phyloP scores from a whole-genome alignment of 37 sponge, comb jelly and placozoan genomes.

The Amphimedon queenslandica region DNA sequence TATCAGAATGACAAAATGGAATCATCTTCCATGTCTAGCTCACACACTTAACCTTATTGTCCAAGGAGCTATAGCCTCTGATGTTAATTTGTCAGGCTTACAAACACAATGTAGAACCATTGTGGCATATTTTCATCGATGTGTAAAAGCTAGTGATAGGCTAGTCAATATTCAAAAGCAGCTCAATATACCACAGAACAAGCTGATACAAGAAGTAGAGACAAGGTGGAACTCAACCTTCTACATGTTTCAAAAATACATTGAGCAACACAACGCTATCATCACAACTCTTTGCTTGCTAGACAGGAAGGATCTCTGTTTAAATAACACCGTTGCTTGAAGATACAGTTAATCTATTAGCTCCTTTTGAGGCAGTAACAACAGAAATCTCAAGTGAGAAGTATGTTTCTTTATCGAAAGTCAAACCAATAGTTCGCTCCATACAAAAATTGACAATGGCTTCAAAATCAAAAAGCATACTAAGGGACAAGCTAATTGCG shows the following conservation, averaged over 20 bases:
- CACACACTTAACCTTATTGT: conserved; percentile 17
- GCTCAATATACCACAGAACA: neutral
- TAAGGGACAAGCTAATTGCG: neutral
- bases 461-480: neutral
- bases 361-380: conserved; percentile 5
- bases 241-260: neutral
- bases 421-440: neutral
- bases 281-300: conserved; percentile 5
- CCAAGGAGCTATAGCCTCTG: neutral
- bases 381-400: conserved; percentile 11
- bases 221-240: conserved; percentile 7
- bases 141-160: neutral
- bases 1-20: neutral
- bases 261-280: conserved; percentile 4
- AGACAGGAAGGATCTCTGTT: neutral
- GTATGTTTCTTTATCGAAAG: neutral
- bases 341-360: neutral
- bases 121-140: neutral
- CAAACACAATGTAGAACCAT: neutral
- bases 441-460: neutral
- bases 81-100: neutral
- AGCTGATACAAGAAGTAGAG: neutral
- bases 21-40: conserved; percentile 5
- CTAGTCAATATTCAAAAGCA: neutral
- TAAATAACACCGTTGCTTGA: neutral